Conservation (phyloP, 2,113 vertebrate genomes). For the Arenaria interpres region DNA sequence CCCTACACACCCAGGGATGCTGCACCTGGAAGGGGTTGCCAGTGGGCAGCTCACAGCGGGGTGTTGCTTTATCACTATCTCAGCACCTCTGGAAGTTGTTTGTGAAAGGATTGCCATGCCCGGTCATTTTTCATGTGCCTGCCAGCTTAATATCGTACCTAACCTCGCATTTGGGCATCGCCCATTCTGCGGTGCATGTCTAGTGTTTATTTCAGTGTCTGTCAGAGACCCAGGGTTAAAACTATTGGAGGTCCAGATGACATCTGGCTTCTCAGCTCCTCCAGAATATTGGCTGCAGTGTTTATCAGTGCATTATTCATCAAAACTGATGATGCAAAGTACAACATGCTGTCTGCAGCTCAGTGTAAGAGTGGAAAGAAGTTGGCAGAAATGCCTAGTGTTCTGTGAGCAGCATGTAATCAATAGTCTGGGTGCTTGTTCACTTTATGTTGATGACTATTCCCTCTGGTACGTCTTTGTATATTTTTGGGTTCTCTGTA, state of each 20-base stretch:
- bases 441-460: constrained; percentile 82
- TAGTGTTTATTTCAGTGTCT: constrained; percentile 67
- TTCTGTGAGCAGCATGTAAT: constrained; percentile 82
- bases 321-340: constrained; percentile 86
- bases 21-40: neutral
- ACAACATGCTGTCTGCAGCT: constrained; percentile 83
- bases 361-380: constrained; percentile 73
- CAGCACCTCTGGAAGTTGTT: neutral
- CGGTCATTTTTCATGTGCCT: constrained; percentile 20
- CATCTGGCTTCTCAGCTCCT: constrained; percentile 83
- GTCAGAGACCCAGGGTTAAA: constrained; percentile 81
- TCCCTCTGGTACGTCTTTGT: constrained; percentile 80
- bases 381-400: constrained; percentile 82
- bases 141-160: neutral
- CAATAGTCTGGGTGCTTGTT: constrained; percentile 83
- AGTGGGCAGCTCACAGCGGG: neutral
- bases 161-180: constrained; percentile 35
- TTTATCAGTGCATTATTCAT: constrained; percentile 86
- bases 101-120: neutral
- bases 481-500: constrained; percentile 83
- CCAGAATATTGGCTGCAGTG: constrained; percentile 80
- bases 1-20: neutral
- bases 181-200: constrained; percentile 5
- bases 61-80: neutral
- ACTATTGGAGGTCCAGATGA: constrained; percentile 81